Evolutionary conservation across 2,888 invertebrate genomes (phyloP), one percentile per base, ranked within the genome.

Genomic region (Encarsia formosa): DNA sequence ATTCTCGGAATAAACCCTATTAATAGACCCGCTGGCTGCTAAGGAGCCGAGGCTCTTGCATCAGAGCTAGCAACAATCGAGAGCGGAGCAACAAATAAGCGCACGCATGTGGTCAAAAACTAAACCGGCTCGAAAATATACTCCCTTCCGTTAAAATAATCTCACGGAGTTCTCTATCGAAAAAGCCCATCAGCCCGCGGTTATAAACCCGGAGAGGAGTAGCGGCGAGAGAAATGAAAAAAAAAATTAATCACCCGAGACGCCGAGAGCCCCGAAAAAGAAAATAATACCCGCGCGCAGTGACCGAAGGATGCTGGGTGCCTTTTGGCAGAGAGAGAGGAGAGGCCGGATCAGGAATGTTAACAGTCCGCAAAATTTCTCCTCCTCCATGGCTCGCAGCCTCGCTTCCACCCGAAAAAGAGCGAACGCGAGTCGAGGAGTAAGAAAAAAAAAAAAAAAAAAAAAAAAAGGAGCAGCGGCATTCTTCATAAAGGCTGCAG

Each of bases 401-500:
- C 43, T 39, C 23, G 15, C 50, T 31, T 19, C 8, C 38, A 11
- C 8, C 38, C 15, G 38, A 38, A 38, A 38, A 38, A 38, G 19
- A 9, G 22, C n/a, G 19, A 11, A 5, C 37, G 5, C 19, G 16
- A 11, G 26, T 26, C 26, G 26, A 8, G 26, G 15, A 42, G 19
- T 20, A 18, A 42, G 8, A 41, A 19, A 42, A 19, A 20, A n/a
- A 42, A 20, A n/a, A 5, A 11, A 38, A 19, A n/a, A 15, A 6
- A 29, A 31, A 19, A 15, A 18, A 23, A 13, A n/a, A 16, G 29
- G 19, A 35, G 19, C 18, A 32, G 52, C 49, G 49, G 49, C 54
- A 54, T 54, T 49, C 54, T 54, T 54, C 54, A 42, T 54, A 49
- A 49, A 49, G 34, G 34, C 29, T 34, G 5, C n/a, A 31, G 35